Evolutionary conservation across 1,140 invertebrate genomes (phyloP).

Genomic region (Phymorhynchus buccinoides): DNA sequence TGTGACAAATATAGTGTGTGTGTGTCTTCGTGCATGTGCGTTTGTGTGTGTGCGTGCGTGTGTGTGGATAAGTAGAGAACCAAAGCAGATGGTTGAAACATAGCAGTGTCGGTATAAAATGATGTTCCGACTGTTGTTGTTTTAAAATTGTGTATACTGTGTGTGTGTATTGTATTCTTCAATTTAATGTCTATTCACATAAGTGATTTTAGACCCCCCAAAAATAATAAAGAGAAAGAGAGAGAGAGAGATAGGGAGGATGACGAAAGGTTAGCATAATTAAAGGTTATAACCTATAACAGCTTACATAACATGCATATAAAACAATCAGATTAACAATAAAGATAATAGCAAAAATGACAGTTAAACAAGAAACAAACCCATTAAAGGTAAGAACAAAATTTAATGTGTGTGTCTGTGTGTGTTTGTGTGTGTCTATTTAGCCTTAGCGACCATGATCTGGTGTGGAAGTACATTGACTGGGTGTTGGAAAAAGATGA

Average conservation of each 20-base stretch:
- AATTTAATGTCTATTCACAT: not conserved
- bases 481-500: constrained; percentile 73
- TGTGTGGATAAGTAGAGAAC: not conserved
- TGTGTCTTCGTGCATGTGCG: not conserved
- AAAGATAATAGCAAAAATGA: too few species aligned
- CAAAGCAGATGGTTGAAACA: too few species aligned
- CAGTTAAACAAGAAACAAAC: not conserved
- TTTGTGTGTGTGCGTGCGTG: constrained; percentile 18
- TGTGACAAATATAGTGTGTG: too few species aligned
- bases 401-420: constrained; percentile 8
- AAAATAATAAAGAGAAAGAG: too few species aligned
- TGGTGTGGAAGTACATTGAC: constrained; percentile 75
- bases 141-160: not conserved
- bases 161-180: not conserved
- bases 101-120: too few species aligned
- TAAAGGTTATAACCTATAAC: too few species aligned
- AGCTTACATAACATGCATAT: too few species aligned
- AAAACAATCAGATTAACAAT: too few species aligned
- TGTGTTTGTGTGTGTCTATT: constrained; percentile 20
- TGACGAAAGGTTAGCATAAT: too few species aligned
- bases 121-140: too few species aligned
- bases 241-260: too few species aligned
- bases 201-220: not conserved
- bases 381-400: too few species aligned
- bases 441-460: constrained; percentile 71